These are phyloP conservation scores for Crepidodera aurea DNA, from an alignment of 2,888 invertebrate species.

Conservation along the genomic window DNA sequence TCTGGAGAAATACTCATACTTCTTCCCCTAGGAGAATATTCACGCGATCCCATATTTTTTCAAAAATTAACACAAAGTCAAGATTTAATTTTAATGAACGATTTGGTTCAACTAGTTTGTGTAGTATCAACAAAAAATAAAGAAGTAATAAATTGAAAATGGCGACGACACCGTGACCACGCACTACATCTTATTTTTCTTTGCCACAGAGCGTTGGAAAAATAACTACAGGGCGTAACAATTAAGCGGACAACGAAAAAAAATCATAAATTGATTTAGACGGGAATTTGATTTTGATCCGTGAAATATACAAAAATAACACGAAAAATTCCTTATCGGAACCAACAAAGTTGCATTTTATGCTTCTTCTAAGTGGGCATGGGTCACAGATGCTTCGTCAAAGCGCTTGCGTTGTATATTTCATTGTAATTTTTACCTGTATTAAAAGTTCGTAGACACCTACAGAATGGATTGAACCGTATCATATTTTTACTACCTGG, in stretches of 20 bases:
- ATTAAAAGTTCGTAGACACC: neutral
- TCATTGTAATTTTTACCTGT: conserved; percentile 1
- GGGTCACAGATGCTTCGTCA: neutral
- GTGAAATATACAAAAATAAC: neutral
- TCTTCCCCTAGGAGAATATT: conserved; percentile 52
- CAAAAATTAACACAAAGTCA: neutral
- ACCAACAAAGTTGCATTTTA: neutral
- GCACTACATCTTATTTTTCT: conserved; percentile 7
- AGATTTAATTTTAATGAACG: neutral
- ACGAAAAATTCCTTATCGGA: neutral
- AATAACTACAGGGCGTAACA: neutral
- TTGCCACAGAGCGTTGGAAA: neutral
- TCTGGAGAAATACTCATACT: conserved; percentile 58
- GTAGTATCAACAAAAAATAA: neutral
- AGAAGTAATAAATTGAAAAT: conserved; percentile 1
- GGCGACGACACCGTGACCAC: conserved; percentile 20
- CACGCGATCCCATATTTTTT: conserved; percentile 32
- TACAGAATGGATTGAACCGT: too few relatives aligned
- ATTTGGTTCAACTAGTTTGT: neutral
- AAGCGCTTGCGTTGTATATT: conserved; percentile 1
- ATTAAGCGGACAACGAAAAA: neutral
- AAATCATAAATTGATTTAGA: neutral
- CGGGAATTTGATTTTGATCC: neutral
- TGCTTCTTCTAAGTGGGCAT: neutral
- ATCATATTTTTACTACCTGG: too few relatives aligned